Percentiles rank a stretch among this genome's conserved stretches.
Conservation (phyloP, 1,140 invertebrate species). For the Cyphomyrmex costatus region DNA sequence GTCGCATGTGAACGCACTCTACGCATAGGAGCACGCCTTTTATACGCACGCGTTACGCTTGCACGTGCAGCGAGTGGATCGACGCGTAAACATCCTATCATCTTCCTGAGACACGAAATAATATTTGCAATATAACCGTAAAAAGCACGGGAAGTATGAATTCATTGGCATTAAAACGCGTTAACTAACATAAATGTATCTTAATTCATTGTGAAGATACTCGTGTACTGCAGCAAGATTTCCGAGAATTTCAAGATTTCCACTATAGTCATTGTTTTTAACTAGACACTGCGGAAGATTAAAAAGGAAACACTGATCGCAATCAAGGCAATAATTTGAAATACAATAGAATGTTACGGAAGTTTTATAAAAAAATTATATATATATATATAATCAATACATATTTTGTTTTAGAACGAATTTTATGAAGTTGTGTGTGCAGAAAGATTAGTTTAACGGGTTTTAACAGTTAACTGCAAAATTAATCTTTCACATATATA, state of each 20-base stretch:
- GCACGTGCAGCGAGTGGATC: constrained; percentile 38
- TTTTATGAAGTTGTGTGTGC: background rate
- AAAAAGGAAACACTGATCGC: background rate
- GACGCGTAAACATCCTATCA: constrained; percentile 40
- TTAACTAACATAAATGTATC: constrained; percentile 21
- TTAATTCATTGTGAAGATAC: constrained; percentile 23
- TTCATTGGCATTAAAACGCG: background rate
- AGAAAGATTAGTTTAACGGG: background rate
- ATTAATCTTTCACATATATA: background rate
- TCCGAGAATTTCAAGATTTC: background rate
- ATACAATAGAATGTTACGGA: background rate
- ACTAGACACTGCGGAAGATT: background rate
- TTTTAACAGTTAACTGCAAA: background rate
- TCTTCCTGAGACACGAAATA: constrained; percentile 8
- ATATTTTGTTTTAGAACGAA: background rate
- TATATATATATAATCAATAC: background rate
- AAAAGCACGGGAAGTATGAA: constrained; percentile 17
- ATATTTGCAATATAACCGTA: constrained; percentile 24
- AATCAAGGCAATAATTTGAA: background rate
- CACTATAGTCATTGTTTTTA: background rate
- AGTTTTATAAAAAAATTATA: background rate
- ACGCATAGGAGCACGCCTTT: constrained; percentile 16
- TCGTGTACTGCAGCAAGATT: background rate
- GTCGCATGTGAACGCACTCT: constrained; percentile 55
- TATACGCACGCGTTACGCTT: constrained; percentile 18